Evolutionary conservation across 2,797 vertebrate genomes (phyloP).

Genomic region (Ctenopoma multispine): DNA sequence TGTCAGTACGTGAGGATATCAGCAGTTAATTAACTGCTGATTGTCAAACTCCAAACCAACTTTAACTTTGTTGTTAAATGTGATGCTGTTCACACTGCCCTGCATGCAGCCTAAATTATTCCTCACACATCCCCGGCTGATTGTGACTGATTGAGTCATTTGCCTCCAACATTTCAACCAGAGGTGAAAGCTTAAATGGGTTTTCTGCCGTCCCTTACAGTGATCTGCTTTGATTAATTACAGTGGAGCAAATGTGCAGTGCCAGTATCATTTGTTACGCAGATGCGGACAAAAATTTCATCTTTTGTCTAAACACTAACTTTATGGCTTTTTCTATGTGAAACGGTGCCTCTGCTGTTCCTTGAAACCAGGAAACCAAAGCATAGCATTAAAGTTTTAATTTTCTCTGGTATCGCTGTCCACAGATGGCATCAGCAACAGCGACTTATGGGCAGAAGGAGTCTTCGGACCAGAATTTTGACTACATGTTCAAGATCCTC

Average conservation of each 20-base stretch:
- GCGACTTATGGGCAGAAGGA: constrained; percentile 97
- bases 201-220: constrained; percentile 25
- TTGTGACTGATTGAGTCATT: constrained; percentile 39
- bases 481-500: constrained; percentile 99
- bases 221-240: constrained; percentile 53
- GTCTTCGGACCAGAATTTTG: constrained; percentile 96
- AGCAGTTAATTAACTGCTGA: not conserved
- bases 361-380: no score
- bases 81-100: not conserved
- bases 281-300: constrained; percentile 23
- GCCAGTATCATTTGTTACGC: constrained; percentile 36
- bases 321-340: constrained; percentile 3
- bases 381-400: not conserved
- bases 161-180: constrained; percentile 19
- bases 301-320: constrained; percentile 23
- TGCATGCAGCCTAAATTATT: constrained; percentile 8
- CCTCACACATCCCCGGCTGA: constrained; percentile 26
- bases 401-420: constrained; percentile 7
- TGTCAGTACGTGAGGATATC: not conserved
- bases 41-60: constrained; percentile 5
- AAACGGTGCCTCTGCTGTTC: not conserved
- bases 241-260: constrained; percentile 37
- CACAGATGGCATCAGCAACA: constrained; percentile 95
- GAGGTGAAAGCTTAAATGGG: constrained; percentile 19
- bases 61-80: not conserved